These are phyloP conservation scores for Oreochromis grahami DNA, from an alignment of 2,797 vertebrate species.

Conservation along the genomic window DNA sequence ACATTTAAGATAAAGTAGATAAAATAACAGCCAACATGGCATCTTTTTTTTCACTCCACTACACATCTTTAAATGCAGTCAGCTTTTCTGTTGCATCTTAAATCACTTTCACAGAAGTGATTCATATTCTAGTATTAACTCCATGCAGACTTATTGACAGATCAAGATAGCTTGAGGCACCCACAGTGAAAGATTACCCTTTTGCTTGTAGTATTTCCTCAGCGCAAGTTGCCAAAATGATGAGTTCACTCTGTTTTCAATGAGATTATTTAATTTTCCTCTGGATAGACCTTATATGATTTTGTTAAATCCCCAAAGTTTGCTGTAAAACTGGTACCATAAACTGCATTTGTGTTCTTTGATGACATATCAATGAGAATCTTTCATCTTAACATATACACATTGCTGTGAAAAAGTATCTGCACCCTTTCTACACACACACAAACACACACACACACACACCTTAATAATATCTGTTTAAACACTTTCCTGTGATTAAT, in stretches of 20 bases:
- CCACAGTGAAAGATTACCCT: slow-evolving; percentile 17
- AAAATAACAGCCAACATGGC: background rate
- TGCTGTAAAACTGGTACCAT: background rate
- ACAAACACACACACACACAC: background rate
- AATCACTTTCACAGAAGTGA: slow-evolving; percentile 1
- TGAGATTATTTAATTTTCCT: background rate
- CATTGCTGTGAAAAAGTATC: background rate
- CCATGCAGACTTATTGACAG: slow-evolving; percentile 42
- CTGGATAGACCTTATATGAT: background rate
- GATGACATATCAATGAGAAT: background rate
- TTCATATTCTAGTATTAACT: slow-evolving; percentile 30
- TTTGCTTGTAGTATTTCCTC: slow-evolving; percentile 25
- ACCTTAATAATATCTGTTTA: background rate
- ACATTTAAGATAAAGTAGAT: background rate
- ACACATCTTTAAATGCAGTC: background rate
- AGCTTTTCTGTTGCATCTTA: background rate
- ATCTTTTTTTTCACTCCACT: background rate
- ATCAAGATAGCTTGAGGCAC: slow-evolving; percentile 40
- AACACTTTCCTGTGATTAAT: background rate
- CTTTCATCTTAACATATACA: background rate
- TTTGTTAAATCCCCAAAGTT: background rate
- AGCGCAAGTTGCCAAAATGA: slow-evolving; percentile 3
- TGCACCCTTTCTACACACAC: fast-evolving
- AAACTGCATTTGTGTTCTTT: background rate
- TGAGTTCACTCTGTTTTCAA: background rate